phyloP scores from a whole-genome alignment of 1,140 invertebrate species.

The Ladona fulva region DNA sequence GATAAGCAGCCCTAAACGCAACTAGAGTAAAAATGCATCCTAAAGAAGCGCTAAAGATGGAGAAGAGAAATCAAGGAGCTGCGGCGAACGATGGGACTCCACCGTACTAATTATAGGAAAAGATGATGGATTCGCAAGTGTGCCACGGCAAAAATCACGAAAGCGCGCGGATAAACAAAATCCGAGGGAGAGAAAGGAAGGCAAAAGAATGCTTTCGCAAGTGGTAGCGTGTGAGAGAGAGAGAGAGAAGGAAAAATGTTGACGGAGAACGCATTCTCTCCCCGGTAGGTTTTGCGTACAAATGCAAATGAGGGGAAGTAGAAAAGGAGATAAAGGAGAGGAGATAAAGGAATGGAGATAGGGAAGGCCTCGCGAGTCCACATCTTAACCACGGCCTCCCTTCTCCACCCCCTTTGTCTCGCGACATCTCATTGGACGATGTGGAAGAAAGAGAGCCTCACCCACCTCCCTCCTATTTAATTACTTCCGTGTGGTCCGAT shows the following conservation, averaged over 20 bases:
- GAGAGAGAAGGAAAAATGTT: neutral
- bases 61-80: no score
- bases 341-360: slow-evolving; percentile 15
- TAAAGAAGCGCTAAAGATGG: no score
- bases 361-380: slow-evolving; percentile 25
- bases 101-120: no score
- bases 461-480: neutral
- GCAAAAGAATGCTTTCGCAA: neutral
- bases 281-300: neutral
- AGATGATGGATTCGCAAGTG: no score
- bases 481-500: slow-evolving; percentile 7
- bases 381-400: slow-evolving; percentile 29
- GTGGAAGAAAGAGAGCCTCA: neutral
- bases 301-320: slow-evolving; percentile 5
- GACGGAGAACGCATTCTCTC: neutral
- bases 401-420: neutral
- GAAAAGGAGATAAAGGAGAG: neutral
- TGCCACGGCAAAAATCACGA: no score
- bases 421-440: slow-evolving; percentile 4
- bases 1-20: no score
- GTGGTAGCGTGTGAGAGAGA: neutral
- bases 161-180: no score
- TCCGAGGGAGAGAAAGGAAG: neutral
- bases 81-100: no score
- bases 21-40: no score